These are phyloP conservation scores for Clepsis dumicolana DNA, from an alignment of 2,888 invertebrate genomes.

Conservation along the genomic window DNA sequence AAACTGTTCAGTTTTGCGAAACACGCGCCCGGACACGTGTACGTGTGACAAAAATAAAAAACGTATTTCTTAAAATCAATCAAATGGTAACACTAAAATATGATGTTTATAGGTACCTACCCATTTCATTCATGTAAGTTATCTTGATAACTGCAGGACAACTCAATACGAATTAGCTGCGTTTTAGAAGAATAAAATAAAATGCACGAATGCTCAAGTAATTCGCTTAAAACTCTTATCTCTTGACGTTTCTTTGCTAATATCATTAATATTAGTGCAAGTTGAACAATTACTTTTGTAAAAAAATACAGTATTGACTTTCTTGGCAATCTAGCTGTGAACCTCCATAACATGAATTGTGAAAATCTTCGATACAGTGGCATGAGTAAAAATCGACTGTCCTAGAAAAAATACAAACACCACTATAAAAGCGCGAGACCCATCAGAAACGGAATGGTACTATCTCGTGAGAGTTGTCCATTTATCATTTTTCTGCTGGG, in stretches of 20 bases:
- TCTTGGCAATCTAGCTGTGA: too few species aligned
- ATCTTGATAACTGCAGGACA: neutral
- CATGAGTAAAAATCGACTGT: neutral
- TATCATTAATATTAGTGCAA: too few species aligned
- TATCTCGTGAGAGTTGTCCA: conserved; percentile 20
- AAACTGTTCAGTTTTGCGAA: conserved; percentile 49
- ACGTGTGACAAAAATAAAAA: conserved; percentile 27
- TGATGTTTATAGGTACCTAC: neutral
- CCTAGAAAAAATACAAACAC: conserved; percentile 7
- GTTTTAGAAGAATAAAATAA: neutral
- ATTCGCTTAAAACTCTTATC: too few species aligned
- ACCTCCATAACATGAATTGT: neutral
- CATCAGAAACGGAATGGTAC: conserved; percentile 20
- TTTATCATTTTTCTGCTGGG: conserved; percentile 36
- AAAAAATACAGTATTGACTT: too few species aligned
- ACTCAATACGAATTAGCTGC: neutral
- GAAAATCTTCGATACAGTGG: neutral
- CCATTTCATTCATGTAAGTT: neutral
- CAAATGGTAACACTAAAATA: neutral
- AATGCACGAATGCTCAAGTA: too few species aligned
- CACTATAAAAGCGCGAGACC: conserved; percentile 7
- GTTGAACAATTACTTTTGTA: too few species aligned
- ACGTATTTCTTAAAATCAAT: conserved; percentile 14
- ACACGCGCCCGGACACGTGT: conserved; percentile 50
- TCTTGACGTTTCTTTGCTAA: too few species aligned